phyloP scores from a whole-genome alignment of 2,797 vertebrate genomes.

The Tinamus major region DNA sequence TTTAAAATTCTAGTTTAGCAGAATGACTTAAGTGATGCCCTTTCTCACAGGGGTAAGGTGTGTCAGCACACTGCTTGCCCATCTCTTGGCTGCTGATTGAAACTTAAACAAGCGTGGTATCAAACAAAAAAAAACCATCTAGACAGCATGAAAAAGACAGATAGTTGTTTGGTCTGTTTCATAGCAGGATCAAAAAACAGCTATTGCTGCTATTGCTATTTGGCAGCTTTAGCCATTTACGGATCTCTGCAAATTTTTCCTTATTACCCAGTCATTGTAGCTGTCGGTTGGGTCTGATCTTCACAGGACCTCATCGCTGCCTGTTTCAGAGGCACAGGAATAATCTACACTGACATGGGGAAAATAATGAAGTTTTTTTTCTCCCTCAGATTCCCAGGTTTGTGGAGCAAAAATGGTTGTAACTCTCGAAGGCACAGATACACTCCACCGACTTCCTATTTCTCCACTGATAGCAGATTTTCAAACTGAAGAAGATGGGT shows the following conservation, averaged over 20 bases:
- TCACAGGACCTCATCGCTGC: not conserved
- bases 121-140: not conserved
- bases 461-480: constrained; percentile 78
- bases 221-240: not conserved
- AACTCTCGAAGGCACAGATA: constrained; percentile 72
- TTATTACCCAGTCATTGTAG: not conserved
- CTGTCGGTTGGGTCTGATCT: not conserved
- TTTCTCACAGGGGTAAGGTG: not conserved
- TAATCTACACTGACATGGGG: not conserved
- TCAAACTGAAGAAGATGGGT: constrained; percentile 69
- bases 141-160: not conserved
- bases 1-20: not conserved
- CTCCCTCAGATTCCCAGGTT: constrained; percentile 34
- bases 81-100: not conserved
- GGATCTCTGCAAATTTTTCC: not conserved
- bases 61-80: not conserved
- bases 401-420: constrained; percentile 76
- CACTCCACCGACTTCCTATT: constrained; percentile 77
- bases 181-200: not conserved
- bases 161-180: not conserved
- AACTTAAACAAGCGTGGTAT: not conserved
- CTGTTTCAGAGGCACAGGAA: not conserved
- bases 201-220: not conserved
- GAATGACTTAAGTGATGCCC: not conserved
- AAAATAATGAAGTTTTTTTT: not conserved